Base-by-base conservation (phyloP, 2,113 vertebrate genomes). In the Pluvianellus socialis region DNA sequence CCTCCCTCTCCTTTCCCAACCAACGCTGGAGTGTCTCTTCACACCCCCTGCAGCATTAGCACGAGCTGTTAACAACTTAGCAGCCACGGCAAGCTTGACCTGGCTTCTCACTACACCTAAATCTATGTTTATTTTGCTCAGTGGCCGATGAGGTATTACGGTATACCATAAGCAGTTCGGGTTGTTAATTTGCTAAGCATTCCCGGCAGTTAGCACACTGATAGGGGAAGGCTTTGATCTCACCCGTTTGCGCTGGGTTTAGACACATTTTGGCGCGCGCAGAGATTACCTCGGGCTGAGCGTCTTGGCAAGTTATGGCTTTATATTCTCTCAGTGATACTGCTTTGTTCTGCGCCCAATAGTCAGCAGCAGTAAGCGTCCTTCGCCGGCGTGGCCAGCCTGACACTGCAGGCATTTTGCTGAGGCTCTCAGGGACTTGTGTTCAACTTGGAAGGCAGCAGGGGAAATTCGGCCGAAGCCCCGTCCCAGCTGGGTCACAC, bases 201-300 rank as follows among this genome's bases (percentile, higher is more conserved):
- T 77, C 40, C 11, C 4, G 63, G 80, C 90, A 62, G 80, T 84
- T 70, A 52, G 40, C 24, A n/a, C 53, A 6, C 44, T 40, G 79
- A 86, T 72, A 68, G 50, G 84, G 17, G 68, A 61, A 93, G 40
- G 87, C 93, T 96, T 96, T 95, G 87, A 95, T 94, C 84, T 91
- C 58, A 1, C 50, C 55, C 55, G 9, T 73, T 63, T 83, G 80
- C 68, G 49, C 18, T 28, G n/a, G 45, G 65, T 33, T 87, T 81
- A 84, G 92, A 40, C 59, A 42, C 83, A 40, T 89, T 62, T 86
- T 10, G 7, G 91, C 3, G 3, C 65, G 70, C 67, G 7, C 11
- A 47, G 3, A 7, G 14, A 83, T 86, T n/a, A 80, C 72, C 59
- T 77, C 76, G 35, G 55, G 80, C 35, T 66, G 63, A 65, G 65